Percentiles rank a stretch among this genome's conserved stretches.
phyloP scores from a whole-genome alignment of 2,113 vertebrate genomes.

The Phaethon lepturus region DNA sequence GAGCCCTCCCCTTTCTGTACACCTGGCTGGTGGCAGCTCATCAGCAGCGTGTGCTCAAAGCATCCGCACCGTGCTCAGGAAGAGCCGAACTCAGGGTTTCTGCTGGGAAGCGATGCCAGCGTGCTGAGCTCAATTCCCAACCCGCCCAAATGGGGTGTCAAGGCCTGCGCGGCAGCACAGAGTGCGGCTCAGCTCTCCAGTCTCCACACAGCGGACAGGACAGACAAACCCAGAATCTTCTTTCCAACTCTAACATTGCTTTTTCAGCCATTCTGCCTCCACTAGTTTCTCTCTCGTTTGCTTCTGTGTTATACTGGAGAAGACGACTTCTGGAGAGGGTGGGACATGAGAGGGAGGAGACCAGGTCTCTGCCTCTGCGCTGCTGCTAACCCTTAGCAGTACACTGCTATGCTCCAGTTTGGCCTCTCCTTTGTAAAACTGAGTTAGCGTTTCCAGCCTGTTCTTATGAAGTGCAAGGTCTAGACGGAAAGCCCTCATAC shows the following conservation, averaged over 20 bases:
- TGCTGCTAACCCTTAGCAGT: not conserved
- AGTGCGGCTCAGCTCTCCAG: not conserved
- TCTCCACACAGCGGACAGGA: not conserved
- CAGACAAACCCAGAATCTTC: not conserved
- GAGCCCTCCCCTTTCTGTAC: not conserved
- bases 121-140: not conserved
- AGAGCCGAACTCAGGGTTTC: not conserved
- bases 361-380: not conserved
- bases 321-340: not conserved
- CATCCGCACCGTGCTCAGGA: not conserved
- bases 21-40: not conserved
- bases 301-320: not conserved
- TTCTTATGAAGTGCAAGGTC: not conserved
- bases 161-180: not conserved
- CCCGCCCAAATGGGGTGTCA: not conserved
- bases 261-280: not conserved
- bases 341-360: not conserved
- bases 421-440: not conserved
- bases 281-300: not conserved
- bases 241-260: not conserved
- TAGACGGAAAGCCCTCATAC: not conserved
- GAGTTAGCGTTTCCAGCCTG: not conserved
- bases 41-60: not conserved
- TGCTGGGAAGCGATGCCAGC: not conserved
- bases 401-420: not conserved